Evolutionary conservation across 2,888 invertebrate genomes (phyloP).

Genomic region (Pristionchus mayeri): DNA sequence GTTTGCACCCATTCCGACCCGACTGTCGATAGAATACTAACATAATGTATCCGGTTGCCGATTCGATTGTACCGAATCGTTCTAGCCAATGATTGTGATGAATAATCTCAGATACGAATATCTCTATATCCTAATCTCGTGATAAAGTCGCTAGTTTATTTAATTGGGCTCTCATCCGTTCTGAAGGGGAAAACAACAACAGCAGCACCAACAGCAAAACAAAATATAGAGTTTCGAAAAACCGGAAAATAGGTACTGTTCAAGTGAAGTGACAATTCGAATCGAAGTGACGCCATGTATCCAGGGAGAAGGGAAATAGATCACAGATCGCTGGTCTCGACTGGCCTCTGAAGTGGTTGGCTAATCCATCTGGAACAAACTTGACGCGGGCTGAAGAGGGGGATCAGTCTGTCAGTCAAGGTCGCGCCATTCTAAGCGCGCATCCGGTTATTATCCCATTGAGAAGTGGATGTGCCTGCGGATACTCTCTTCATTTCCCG

Average conservation of each 20-base stretch:
- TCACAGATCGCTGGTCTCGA: too few relatives aligned
- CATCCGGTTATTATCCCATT: conserved; percentile 39
- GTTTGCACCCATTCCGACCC: neutral
- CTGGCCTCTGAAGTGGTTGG: neutral
- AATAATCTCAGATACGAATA: neutral
- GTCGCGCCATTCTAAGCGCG: neutral
- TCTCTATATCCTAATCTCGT: neutral
- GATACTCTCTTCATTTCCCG: too few relatives aligned
- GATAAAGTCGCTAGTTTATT: neutral
- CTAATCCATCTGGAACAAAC: conserved; percentile 10
- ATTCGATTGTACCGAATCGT: neutral
- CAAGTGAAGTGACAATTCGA: too few relatives aligned
- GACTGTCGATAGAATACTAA: too few relatives aligned
- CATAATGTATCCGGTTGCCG: conserved; percentile 1
- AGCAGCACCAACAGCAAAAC: neutral
- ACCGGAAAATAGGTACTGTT: neutral
- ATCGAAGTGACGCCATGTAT: too few relatives aligned
- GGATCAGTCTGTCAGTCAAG: conserved; percentile 29
- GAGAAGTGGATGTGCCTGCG: neutral
- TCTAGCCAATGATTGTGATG: conserved; percentile 13
- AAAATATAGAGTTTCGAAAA: neutral
- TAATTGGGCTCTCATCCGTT: too few relatives aligned
- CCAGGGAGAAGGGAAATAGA: too few relatives aligned
- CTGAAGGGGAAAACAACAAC: too few relatives aligned
- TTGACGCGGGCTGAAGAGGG: neutral